Percentiles rank a stretch among this genome's conserved stretches.
These are phyloP conservation scores for Drosophila fuyamai DNA, from an alignment of 1,140 invertebrate genomes.

Conservation along the genomic window DNA sequence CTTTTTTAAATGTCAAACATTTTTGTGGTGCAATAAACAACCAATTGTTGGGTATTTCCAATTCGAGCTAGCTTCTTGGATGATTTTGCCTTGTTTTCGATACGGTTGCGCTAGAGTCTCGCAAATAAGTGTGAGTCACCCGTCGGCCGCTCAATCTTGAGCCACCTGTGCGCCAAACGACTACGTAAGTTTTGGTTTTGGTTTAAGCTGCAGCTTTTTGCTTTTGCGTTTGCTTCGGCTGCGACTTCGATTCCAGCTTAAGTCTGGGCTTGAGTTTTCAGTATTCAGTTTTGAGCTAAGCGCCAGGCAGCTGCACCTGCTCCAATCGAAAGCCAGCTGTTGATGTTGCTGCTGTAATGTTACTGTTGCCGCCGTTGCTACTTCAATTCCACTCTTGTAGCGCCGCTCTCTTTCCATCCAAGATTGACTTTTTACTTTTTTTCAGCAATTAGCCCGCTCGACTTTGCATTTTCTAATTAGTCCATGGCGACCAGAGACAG, in stretches of 20 bases:
- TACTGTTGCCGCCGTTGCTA: conserved; percentile 28
- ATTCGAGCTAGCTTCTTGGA: neutral
- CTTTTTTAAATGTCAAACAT: neutral
- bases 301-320: conserved; percentile 73
- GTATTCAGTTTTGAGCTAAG: conserved; percentile 44
- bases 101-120: conserved; percentile 35
- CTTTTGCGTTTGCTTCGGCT: conserved; percentile 32
- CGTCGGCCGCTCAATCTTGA: conserved; percentile 50
- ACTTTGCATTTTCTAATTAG: conserved; percentile 74
- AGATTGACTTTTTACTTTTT: conserved; percentile 47
- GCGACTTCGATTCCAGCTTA: conserved; percentile 21
- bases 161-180: conserved; percentile 68
- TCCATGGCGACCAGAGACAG: conserved; percentile 29
- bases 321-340: conserved; percentile 71
- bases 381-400: conserved; percentile 44
- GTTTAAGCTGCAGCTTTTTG: conserved; percentile 5
- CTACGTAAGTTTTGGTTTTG: conserved; percentile 48
- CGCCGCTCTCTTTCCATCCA: conserved; percentile 61
- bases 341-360: conserved; percentile 24
- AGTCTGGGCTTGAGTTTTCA: conserved; percentile 29
- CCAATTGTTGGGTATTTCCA: conserved; percentile 12
- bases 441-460: conserved; percentile 65
- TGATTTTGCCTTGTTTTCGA: conserved; percentile 26
- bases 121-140: conserved; percentile 44
- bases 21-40: no score